Evolutionary conservation across 2,113 vertebrate species (phyloP), one percentile per base, ranked within the genome.

Genomic region (Dicentrarchus labrax): DNA sequence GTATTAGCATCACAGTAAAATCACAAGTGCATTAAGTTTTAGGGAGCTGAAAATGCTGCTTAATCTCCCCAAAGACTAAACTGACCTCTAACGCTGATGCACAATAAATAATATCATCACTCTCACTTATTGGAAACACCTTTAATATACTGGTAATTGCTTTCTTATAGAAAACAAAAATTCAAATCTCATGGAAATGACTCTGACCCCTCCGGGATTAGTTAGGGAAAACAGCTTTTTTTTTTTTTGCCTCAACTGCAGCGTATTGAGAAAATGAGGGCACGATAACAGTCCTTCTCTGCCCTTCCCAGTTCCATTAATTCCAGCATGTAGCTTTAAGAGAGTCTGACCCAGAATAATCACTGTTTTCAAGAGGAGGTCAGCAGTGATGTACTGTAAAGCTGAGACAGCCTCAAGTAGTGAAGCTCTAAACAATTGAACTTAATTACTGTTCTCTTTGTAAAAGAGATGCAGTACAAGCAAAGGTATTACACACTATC

Each of bases 311-410:
- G 57, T 80, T 83, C 69, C 67, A 86, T 91, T 89, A 90, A 93
- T 87, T 87, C 78, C 67, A 88, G 80, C 66, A 13, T 89, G 85
- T 86, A 82, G 86, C 92, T 94, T 92, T 89, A 93, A 91, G 91
- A 90, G 86, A 79, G 53, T 81, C 80, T 89, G 91, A 92, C 92
- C 89, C 88, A 94, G 85, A 94, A 94, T 91, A 88, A 94, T 92
- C 78, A 86, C 53, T 51, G 86, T 86, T 90, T 87, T 83, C 73
- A 87, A 86, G 77, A 82, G 50, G 76, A 88, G 92, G 91, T 88
- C 92, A 86, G 76, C 70, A 68, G 80, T 78, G 65, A 88, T 87
- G 79, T 67, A 69, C 72, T 81, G 84, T 72, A 78, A 78, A 70
- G 84, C 68, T 43, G 38, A 85, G 73, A 66, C 68, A n/a, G 78